Evolutionary conservation across 2,113 vertebrate genomes (phyloP).

Genomic region (Eulemur macaco): DNA sequence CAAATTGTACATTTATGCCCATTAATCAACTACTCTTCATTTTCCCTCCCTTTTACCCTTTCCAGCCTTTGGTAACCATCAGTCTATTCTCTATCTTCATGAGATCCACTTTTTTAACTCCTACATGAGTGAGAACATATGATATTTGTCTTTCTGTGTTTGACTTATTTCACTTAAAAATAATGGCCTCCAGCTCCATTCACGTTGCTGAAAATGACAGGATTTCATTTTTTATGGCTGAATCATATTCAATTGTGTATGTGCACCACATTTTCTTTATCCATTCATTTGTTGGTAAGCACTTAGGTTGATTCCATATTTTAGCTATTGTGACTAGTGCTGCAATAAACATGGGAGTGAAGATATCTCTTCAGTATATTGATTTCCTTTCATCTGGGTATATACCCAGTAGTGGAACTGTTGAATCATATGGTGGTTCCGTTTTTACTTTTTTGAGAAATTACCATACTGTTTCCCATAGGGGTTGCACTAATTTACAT

Average conservation of each 20-base stretch:
- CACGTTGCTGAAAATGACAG: neutral
- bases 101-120: neutral
- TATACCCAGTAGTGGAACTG: too few species aligned
- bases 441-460: too few species aligned
- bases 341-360: neutral
- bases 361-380: neutral
- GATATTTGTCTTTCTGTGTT: neutral
- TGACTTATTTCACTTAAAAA: neutral
- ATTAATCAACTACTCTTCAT: neutral
- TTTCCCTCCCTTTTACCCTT: neutral
- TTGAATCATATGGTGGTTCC: too few species aligned
- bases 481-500: too few species aligned
- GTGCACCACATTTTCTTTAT: neutral
- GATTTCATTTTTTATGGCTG: neutral
- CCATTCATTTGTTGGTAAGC: neutral
- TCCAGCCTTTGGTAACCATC: neutral
- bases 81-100: neutral
- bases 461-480: too few species aligned
- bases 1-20: neutral
- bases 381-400: too few species aligned
- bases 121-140: neutral
- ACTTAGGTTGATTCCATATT: neutral
- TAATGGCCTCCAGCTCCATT: neutral
- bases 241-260: neutral
- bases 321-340: neutral